These are phyloP conservation scores for Gallinago solitaria DNA, from an alignment of 2,797 vertebrate genomes.

Conservation along the genomic window DNA sequence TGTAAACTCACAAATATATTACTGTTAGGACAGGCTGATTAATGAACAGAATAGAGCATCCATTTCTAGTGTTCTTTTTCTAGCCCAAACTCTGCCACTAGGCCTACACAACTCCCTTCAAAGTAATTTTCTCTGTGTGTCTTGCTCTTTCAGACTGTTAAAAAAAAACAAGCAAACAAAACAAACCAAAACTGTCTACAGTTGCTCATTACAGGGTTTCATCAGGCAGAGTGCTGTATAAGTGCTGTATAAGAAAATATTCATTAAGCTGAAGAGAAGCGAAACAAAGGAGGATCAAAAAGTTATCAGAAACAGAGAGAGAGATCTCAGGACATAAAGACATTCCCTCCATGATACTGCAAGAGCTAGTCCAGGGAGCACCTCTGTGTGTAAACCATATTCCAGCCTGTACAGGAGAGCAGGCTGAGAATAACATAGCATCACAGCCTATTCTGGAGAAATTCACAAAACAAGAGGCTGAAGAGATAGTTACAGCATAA, in stretches of 20 bases:
- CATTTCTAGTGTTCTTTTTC: neutral
- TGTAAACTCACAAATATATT: neutral
- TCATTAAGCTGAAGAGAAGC: neutral
- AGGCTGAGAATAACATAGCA: neutral
- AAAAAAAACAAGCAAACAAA: neutral
- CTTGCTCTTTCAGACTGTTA: neutral
- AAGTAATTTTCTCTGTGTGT: neutral
- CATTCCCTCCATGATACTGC: neutral
- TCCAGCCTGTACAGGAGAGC: neutral
- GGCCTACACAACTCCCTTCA: neutral
- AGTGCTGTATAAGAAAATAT: neutral
- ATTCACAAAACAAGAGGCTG: neutral
- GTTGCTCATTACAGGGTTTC: neutral
- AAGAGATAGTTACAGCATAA: neutral
- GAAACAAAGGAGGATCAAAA: neutral
- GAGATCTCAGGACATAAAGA: neutral
- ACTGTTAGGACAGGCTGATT: neutral
- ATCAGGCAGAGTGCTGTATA: neutral
- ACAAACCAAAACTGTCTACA: neutral
- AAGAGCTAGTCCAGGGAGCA: neutral
- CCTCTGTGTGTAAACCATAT: neutral
- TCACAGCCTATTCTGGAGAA: neutral
- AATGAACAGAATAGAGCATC: neutral
- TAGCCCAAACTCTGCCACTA: neutral
- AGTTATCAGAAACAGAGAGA: neutral